phyloP scores from a whole-genome alignment of 2,888 invertebrate genomes.

The Tuberolachnus salignus region DNA sequence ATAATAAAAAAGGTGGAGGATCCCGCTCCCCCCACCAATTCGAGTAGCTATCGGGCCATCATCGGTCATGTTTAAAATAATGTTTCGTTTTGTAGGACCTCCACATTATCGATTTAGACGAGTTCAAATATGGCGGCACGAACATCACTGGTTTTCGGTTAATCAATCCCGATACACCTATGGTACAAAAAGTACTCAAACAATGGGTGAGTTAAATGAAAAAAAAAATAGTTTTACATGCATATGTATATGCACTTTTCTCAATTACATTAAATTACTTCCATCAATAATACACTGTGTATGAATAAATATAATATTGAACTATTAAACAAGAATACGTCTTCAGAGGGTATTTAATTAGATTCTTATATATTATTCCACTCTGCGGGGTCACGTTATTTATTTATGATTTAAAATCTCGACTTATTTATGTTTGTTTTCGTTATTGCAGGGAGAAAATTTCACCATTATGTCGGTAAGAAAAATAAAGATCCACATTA shows the following conservation, averaged over 20 bases:
- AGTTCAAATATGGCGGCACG: constrained; percentile 93
- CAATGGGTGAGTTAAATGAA: constrained; percentile 72
- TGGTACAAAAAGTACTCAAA: constrained; percentile 77
- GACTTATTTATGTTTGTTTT: not conserved
- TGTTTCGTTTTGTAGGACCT: constrained; percentile 71
- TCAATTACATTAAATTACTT: no score
- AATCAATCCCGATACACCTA: constrained; percentile 82
- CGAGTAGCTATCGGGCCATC: no score
- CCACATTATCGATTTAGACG: constrained; percentile 88
- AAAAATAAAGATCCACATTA: not conserved
- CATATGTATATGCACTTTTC: no score
- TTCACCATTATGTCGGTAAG: constrained; percentile 76
- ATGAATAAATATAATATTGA: no score
- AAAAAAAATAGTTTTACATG: no score
- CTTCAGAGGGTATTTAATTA: no score
- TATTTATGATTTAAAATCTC: not conserved
- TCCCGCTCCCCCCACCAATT: no score
- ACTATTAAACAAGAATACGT: no score
- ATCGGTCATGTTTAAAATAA: no score
- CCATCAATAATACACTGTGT: no score
- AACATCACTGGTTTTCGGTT: constrained; percentile 93
- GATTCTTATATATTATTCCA: no score
- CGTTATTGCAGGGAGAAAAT: constrained; percentile 63
- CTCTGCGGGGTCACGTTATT: not conserved
- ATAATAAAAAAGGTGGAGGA: no score